A percentile compares a stretch with the other conserved stretches of the same genome.
These are phyloP conservation scores for Lithophane ornitopus DNA, from an alignment of 2,888 invertebrate species.

Conservation along the genomic window DNA sequence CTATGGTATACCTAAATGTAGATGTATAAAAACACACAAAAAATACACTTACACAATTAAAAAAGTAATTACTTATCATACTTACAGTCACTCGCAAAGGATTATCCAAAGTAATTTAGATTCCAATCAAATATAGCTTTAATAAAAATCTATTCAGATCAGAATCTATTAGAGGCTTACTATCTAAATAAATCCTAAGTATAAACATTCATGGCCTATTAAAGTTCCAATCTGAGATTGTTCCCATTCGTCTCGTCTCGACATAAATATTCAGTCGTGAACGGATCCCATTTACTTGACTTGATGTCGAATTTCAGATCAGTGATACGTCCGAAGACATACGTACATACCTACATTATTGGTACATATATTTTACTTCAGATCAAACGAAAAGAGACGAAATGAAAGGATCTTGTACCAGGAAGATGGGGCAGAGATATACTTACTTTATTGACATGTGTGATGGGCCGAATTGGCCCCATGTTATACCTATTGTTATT, in stretches of 20 bases:
- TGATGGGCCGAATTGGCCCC: background rate
- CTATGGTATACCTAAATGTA: too few relatives aligned
- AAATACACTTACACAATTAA: too few relatives aligned
- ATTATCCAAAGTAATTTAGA: background rate
- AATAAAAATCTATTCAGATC: conserved; percentile 2
- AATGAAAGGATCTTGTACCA: background rate
- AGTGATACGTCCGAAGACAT: background rate
- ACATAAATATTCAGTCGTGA: conserved; percentile 21
- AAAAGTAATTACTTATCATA: too few relatives aligned
- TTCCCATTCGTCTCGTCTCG: background rate
- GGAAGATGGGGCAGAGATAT: background rate
- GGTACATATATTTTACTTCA: background rate
- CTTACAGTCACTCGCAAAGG: background rate
- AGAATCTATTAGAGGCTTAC: background rate
- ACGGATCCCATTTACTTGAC: conserved; percentile 10
- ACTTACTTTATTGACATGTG: background rate
- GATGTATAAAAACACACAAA: too few relatives aligned
- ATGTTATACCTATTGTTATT: too few relatives aligned
- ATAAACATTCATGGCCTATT: conserved; percentile 11
- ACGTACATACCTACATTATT: background rate
- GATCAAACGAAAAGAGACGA: conserved; percentile 4
- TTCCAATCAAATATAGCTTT: background rate
- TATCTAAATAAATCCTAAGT: background rate
- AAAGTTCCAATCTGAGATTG: conserved; percentile 22
- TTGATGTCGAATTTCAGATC: conserved; percentile 21